Evolutionary conservation across 2,113 vertebrate genomes (phyloP).

Genomic region (Pelvicachromis taeniatus): DNA sequence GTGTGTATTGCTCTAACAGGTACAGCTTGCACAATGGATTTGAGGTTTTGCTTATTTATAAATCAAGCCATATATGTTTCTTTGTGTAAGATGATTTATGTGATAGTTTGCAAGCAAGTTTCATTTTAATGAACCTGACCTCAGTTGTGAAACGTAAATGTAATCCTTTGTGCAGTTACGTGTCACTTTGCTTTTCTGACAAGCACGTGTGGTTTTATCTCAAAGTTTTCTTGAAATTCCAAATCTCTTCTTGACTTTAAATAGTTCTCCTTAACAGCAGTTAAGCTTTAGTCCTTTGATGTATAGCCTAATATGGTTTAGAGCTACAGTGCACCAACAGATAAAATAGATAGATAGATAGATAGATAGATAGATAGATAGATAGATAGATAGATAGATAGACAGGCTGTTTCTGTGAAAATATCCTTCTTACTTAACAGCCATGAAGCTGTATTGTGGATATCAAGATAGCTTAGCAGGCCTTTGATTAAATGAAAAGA

Average conservation of each 20-base stretch:
- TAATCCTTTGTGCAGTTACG: neutral
- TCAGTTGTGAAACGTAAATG: neutral
- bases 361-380: too few relatives aligned
- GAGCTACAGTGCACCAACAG: neutral
- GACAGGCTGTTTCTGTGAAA: neutral
- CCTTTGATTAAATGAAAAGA: constrained; percentile 75
- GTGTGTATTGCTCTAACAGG: neutral
- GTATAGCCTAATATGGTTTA: neutral
- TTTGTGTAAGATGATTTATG: neutral
- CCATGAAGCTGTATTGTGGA: constrained; percentile 5
- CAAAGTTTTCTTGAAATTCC: neutral
- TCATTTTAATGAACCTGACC: neutral
- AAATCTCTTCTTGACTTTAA: neutral
- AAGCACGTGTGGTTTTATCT: neutral
- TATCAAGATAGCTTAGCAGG: constrained; percentile 65
- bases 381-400: too few relatives aligned
- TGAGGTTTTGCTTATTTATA: neutral
- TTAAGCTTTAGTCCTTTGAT: neutral
- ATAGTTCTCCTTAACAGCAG: neutral
- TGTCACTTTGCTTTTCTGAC: neutral
- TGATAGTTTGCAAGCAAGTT: neutral
- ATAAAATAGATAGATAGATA: neutral
- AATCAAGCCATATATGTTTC: neutral
- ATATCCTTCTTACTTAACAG: constrained; percentile 39
- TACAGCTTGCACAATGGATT: neutral